Evolutionary conservation across 2,888 invertebrate genomes (phyloP).

Genomic region (Drosophila pseudotakahashii): DNA sequence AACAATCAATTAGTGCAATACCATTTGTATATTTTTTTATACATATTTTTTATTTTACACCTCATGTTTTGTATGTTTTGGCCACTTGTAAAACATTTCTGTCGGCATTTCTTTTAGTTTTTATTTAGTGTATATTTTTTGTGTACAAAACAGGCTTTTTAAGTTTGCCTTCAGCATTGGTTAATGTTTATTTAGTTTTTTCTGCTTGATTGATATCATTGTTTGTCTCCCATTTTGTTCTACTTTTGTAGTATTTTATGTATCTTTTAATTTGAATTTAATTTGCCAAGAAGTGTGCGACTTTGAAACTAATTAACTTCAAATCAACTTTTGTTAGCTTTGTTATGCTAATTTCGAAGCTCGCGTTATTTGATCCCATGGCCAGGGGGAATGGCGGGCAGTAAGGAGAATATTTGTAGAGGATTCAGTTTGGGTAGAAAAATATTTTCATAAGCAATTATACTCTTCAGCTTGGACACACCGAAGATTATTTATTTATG

Average conservation of each 20-base stretch:
- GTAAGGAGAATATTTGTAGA: conserved; percentile 25
- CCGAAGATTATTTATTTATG: conserved; percentile 25
- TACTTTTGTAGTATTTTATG: conserved; percentile 26
- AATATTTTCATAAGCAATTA: conserved; percentile 39
- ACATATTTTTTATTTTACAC: conserved; percentile 21
- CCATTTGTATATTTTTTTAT: conserved; percentile 12
- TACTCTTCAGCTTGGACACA: conserved; percentile 11
- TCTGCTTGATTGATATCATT: conserved; percentile 36
- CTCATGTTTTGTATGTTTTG: conserved; percentile 13
- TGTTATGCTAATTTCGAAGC: conserved; percentile 59
- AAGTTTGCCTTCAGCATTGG: conserved; percentile 26
- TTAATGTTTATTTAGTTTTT: conserved; percentile 11
- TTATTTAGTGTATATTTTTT: conserved; percentile 16
- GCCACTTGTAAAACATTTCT: conserved; percentile 24
- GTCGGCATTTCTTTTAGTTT: conserved; percentile 55
- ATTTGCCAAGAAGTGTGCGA: conserved; percentile 30
- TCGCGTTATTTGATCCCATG: conserved; percentile 29
- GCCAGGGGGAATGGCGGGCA: neutral
- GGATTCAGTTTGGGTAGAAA: conserved; percentile 9
- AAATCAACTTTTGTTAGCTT: conserved; percentile 57
- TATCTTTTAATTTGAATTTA: conserved; percentile 55
- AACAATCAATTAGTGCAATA: conserved; percentile 64
- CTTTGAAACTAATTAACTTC: conserved; percentile 45
- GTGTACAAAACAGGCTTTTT: conserved; percentile 20
- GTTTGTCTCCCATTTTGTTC: conserved; percentile 26